A percentile compares a stretch with the other conserved stretches of the same genome.
Evolutionary conservation across 2,888 invertebrate genomes (phyloP).

Genomic region (Xylocampa areola): DNA sequence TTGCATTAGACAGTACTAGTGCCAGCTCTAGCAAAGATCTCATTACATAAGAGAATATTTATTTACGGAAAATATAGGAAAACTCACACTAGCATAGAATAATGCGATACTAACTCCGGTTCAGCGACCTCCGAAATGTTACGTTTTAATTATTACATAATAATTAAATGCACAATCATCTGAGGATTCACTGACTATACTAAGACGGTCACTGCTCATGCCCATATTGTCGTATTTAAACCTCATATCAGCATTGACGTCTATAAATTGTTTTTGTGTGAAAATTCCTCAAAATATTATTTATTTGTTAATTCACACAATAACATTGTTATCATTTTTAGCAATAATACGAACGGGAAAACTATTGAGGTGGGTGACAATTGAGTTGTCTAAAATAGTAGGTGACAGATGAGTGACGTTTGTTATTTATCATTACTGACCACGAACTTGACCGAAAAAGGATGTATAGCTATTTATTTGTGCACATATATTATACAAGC

Average conservation of each 20-base stretch:
- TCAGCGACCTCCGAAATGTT: too few relatives aligned
- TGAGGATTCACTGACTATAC: too few relatives aligned
- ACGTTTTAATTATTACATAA: too few relatives aligned
- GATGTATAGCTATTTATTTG: slow-evolving; percentile 5
- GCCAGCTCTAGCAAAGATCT: too few relatives aligned
- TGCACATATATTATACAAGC: too few relatives aligned
- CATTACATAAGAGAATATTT: too few relatives aligned
- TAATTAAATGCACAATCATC: too few relatives aligned
- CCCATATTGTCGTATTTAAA: not conserved
- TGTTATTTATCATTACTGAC: not conserved
- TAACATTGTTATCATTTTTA: not conserved
- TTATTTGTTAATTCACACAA: slow-evolving; percentile 1
- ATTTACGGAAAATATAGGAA: too few relatives aligned
- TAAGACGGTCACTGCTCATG: too few relatives aligned
- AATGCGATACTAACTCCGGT: too few relatives aligned
- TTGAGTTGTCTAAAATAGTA: slow-evolving; percentile 1
- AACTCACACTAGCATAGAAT: too few relatives aligned
- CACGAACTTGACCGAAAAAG: slow-evolving; percentile 24
- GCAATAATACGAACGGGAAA: slow-evolving; percentile 3
- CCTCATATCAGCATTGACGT: not conserved
- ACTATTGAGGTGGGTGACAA: not conserved
- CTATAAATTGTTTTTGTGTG: not conserved
- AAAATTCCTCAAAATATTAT: slow-evolving; percentile 20
- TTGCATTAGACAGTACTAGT: too few relatives aligned
- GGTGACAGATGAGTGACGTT: slow-evolving; percentile 34